Conservation (phyloP, 1,140 invertebrate species). For the Lepidotrigona ventralis region DNA sequence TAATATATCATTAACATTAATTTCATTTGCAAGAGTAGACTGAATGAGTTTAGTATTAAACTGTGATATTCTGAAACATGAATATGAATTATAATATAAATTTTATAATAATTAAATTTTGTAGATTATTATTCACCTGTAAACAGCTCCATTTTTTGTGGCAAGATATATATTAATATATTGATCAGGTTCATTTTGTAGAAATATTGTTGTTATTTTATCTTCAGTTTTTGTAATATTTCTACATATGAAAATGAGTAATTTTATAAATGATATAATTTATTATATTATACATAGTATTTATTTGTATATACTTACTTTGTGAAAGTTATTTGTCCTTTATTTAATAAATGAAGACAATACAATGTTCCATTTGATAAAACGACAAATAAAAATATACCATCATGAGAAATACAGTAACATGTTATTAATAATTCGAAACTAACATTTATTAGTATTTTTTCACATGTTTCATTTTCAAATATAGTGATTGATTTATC, state of each 20-base stretch:
- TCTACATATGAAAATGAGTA: slow-evolving; percentile 31
- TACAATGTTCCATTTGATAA: slow-evolving; percentile 61
- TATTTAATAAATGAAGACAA: slow-evolving; percentile 66
- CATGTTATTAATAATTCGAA: slow-evolving; percentile 66
- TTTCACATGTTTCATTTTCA: slow-evolving; percentile 66
- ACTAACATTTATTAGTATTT: slow-evolving; percentile 63
- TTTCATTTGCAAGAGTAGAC: slow-evolving; percentile 28
- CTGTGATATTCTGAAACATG: slow-evolving; percentile 53
- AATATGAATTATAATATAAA: background rate
- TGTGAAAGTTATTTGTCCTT: slow-evolving; percentile 64
- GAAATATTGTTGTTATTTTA: slow-evolving; percentile 55
- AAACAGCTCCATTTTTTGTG: slow-evolving; percentile 56
- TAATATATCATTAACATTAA: slow-evolving; percentile 27
- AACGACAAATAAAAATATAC: slow-evolving; percentile 64
- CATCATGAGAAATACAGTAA: slow-evolving; percentile 68
- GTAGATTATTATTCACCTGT: slow-evolving; percentile 50
- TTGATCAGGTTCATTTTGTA: slow-evolving; percentile 49
- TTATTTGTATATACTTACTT: slow-evolving; percentile 40
- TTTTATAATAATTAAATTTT: background rate
- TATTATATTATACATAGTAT: slow-evolving; percentile 19
- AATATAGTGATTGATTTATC: slow-evolving; percentile 75
- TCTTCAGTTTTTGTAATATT: slow-evolving; percentile 40
- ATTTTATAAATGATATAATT: slow-evolving; percentile 1
- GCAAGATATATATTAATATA: slow-evolving; percentile 51
- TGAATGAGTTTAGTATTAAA: slow-evolving; percentile 52